Base-by-base conservation (phyloP, 2,888 invertebrate species). In the Argyresthia goedartella region DNA sequence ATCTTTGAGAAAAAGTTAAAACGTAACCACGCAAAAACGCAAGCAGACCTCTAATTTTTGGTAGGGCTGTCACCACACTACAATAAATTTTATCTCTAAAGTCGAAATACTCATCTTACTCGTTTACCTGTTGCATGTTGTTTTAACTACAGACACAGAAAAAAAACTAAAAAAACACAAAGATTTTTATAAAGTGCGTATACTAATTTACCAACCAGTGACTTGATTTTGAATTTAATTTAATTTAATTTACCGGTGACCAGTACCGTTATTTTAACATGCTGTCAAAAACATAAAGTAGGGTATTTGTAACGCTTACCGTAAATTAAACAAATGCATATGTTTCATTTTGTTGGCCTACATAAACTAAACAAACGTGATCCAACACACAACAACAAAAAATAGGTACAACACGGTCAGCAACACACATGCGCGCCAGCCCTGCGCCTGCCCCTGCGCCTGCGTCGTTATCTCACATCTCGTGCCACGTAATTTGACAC, bases 401-500 rank as follows among this genome's bases (percentile, higher is more conserved):
- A 25, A 2, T 25, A 25, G n/a, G n/a, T n/a, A 25, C 25, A 25
- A 25, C 25, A 25, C 25, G 25, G 25, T 25, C 25, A 25, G 25
- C 25, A 6, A 4, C 25, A 25, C 25, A 25, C 25, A 25, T 25
- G 25, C 25, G 25, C 6, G 25, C 25, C 25, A 25, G 25, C 25
- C 25, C 25, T 25, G 25, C 25, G 2, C 3, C 25, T 25, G 25
- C 25, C 3, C n/a, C n/a, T n/a, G n/a, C n/a, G n/a, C n/a, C 25
- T 25, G 25, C 25, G 25, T 25, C 41, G 10, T 56, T 79, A 85
- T 84, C 81, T 75, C 16, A 62, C 70, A 82, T 81, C 84, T 84
- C 81, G 81, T 81, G 81, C 81, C 73, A 77, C 69, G 86, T 85
- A 85, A 86, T 82, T 82, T 84, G 85, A 86, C 86, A 86, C 86